These are phyloP conservation scores for Shargacucullia verbasci DNA, from an alignment of 2,888 invertebrate species.

Conservation along the genomic window DNA sequence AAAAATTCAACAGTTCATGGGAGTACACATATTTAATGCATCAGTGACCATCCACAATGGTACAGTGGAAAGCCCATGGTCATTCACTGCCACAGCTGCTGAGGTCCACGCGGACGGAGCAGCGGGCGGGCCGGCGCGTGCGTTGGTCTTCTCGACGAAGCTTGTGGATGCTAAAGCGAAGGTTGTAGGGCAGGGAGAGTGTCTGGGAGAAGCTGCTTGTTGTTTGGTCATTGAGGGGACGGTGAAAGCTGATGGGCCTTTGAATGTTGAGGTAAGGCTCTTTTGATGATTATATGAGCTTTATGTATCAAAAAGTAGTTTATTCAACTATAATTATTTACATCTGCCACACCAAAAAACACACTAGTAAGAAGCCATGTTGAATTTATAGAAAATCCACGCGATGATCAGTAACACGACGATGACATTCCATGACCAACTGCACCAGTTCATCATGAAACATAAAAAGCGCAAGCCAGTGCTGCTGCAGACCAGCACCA, in stretches of 20 bases:
- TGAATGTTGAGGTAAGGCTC: slow-evolving; percentile 95
- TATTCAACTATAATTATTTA: too few relatives aligned
- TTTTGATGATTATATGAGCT: too few relatives aligned
- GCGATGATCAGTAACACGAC: slow-evolving; percentile 89
- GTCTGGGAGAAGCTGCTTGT: slow-evolving; percentile 92
- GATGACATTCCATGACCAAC: slow-evolving; percentile 88
- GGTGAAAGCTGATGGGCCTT: slow-evolving; percentile 94
- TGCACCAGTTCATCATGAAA: slow-evolving; percentile 86
- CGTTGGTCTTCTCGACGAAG: slow-evolving; percentile 92
- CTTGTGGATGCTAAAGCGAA: slow-evolving; percentile 91
- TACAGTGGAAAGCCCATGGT: slow-evolving; percentile 90
- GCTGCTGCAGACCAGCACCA: slow-evolving; percentile 33
- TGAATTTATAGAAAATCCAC: slow-evolving; percentile 89
- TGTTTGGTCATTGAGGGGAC: slow-evolving; percentile 93
- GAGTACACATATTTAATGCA: slow-evolving; percentile 94
- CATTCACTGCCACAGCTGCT: slow-evolving; percentile 92
- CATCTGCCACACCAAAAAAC: not conserved
- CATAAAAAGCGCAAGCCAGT: slow-evolving; percentile 66
- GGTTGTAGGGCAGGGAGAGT: slow-evolving; percentile 87
- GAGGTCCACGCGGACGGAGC: slow-evolving; percentile 93
- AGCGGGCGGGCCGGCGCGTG: slow-evolving; percentile 91
- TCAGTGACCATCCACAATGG: slow-evolving; percentile 78
- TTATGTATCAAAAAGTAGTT: too few relatives aligned
- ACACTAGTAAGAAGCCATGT: not conserved
- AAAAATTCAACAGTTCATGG: slow-evolving; percentile 91